These are phyloP conservation scores for Gryon sp. DNA, from an alignment of 1,140 invertebrate species.

Conservation along the genomic window DNA sequence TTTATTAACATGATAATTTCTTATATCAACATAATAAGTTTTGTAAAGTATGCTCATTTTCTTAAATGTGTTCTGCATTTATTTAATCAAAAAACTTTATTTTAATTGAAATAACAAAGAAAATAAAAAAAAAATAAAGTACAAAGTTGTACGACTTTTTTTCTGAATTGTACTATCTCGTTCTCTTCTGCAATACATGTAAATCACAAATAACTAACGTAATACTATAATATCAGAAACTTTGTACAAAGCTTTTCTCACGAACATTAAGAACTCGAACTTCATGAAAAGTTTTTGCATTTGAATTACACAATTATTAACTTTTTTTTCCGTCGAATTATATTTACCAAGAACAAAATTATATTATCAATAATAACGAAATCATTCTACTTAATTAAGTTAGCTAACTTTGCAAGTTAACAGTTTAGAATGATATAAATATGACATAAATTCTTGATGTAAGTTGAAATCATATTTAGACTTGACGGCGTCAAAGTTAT, in stretches of 20 bases:
- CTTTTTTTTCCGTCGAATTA: slow-evolving; percentile 40
- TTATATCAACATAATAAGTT: no score
- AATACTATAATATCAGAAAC: slow-evolving; percentile 47
- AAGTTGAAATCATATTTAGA: slow-evolving; percentile 34
- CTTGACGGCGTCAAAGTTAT: slow-evolving; percentile 26
- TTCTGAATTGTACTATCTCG: slow-evolving; percentile 16
- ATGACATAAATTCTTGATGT: slow-evolving; percentile 26
- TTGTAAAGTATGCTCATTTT: no score
- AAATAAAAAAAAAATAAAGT: no score
- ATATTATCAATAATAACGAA: slow-evolving; percentile 39
- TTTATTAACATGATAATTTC: no score
- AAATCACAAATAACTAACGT: slow-evolving; percentile 49
- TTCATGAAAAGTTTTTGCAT: slow-evolving; percentile 37
- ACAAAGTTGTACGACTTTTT: no score
- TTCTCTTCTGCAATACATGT: slow-evolving; percentile 17
- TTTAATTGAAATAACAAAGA: no score
- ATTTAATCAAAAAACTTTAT: no score
- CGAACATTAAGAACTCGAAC: slow-evolving; percentile 33
- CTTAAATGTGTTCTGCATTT: no score
- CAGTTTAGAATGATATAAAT: slow-evolving; percentile 37
- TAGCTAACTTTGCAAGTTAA: slow-evolving; percentile 24
- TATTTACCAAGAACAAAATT: slow-evolving; percentile 34
- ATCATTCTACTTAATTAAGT: slow-evolving; percentile 35
- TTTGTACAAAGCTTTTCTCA: slow-evolving; percentile 43
- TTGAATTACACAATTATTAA: slow-evolving; percentile 53